Conservation (phyloP, 2,888 invertebrate species). For the Lasiommata megera region DNA sequence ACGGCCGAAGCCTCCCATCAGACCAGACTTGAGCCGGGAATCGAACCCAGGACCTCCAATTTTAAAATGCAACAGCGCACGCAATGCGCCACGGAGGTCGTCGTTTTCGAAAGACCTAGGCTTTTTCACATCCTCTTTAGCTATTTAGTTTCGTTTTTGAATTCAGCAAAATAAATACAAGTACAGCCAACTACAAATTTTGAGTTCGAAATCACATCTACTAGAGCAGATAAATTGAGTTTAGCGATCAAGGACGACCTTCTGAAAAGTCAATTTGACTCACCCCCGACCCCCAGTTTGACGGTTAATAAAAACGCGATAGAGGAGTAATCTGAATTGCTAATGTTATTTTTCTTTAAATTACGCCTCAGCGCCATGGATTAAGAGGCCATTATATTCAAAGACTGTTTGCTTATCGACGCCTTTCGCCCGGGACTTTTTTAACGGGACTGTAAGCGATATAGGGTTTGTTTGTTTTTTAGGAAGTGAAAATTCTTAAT, state of each 20-base stretch:
- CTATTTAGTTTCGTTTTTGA: too few species aligned
- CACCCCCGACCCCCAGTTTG: conserved; percentile 52
- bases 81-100: too few species aligned
- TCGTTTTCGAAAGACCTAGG: too few species aligned
- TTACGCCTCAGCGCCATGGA: conserved; percentile 64
- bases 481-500: too few species aligned
- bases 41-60: too few species aligned
- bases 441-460: conserved; percentile 17
- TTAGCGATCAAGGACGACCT: conserved; percentile 47
- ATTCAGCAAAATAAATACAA: too few species aligned
- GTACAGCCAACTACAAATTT: not conserved
- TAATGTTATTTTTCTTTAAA: conserved; percentile 80
- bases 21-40: too few species aligned
- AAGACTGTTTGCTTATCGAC: conserved; percentile 64
- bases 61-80: too few species aligned
- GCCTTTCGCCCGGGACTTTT: conserved; percentile 42
- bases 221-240: conserved; percentile 46
- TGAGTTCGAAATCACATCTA: not conserved
- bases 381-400: conserved; percentile 71
- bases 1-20: too few species aligned
- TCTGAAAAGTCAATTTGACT: conserved; percentile 65
- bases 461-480: not conserved
- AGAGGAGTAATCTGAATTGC: conserved; percentile 73
- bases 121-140: too few species aligned
- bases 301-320: conserved; percentile 74